Base-by-base conservation (phyloP, 2,888 invertebrate species). In the Zygogramma bicolorata region DNA sequence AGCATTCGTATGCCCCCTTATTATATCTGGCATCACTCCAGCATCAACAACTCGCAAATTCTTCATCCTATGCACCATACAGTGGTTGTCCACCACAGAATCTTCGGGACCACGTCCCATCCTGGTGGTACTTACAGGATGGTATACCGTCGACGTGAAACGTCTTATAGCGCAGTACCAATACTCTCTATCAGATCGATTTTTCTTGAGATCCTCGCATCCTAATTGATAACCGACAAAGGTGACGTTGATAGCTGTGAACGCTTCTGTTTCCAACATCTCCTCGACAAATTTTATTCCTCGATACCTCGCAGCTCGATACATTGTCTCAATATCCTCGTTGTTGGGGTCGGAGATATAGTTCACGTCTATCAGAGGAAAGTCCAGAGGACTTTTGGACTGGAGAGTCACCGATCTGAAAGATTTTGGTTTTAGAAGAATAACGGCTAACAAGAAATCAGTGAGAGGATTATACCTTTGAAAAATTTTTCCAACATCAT, bases 301-400 rank as follows among this genome's bases (percentile, higher is more conserved):
- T 15, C 89, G 88, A n/a, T n/a, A n/a, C n/a, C n/a, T n/a, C n/a
- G n/a, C n/a, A n/a, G n/a, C n/a, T n/a, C n/a, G n/a, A 1, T 92
- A 88, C 8, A 93, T 86, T 1, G 90, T 91, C 80, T 95, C 95
- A 0, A 91, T 85, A 80, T 95, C 95, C n/a, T 78, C 62, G 10
- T 73, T 65, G 7, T 69, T 18, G 2, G 25, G 3, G 67, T 84
- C 82, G 0, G 77, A 73, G 4, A 82, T 78, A 46, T 76, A 82
- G 15, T 79, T 78, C 0, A 79, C 77, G 71, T 84, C 74, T 4
- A 85, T 83, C 5, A 77, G 3, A 0, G 84, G 84, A 71, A 81
- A 82, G 40, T 84, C 82, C 18, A 80, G 75, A 5, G 84, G 82
- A 72, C 80, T 75, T 0, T 68, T 78, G 5, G 84, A 81, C 74